These are phyloP conservation scores for Crypturellus tataupa DNA, from an alignment of 2,797 vertebrate genomes.

Conservation along the genomic window DNA sequence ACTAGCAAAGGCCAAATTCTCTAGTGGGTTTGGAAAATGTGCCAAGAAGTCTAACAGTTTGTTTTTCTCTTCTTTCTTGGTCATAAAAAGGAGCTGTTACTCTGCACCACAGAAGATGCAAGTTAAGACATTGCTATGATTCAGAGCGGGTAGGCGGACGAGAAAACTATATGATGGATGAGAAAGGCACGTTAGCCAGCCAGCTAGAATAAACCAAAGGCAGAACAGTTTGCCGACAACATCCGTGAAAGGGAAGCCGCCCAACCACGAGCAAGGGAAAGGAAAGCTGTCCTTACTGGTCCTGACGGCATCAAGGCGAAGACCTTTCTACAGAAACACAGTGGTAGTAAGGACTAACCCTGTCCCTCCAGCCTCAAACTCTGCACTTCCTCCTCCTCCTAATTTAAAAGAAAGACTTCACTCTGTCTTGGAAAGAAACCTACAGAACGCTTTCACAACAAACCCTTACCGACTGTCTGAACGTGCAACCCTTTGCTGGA, in stretches of 20 bases:
- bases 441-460: background rate
- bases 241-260: background rate
- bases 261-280: background rate
- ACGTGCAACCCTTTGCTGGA: background rate
- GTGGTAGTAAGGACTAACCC: background rate
- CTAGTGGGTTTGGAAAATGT: background rate
- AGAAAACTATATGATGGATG: background rate
- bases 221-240: background rate
- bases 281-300: background rate
- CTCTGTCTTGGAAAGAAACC: background rate
- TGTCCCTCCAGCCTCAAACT: background rate
- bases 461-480: background rate
- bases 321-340: background rate
- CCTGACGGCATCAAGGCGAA: background rate
- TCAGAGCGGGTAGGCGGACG: background rate
- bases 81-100: background rate
- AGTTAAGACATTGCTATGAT: background rate
- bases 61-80: background rate
- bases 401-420: background rate
- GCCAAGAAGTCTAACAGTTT: background rate
- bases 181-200: background rate
- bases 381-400: background rate
- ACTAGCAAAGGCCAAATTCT: slow-evolving; percentile 37
- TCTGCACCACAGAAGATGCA: background rate
- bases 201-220: background rate